Conservation (phyloP, 1,140 invertebrate genomes). For the Anoplophora glabripennis region DNA sequence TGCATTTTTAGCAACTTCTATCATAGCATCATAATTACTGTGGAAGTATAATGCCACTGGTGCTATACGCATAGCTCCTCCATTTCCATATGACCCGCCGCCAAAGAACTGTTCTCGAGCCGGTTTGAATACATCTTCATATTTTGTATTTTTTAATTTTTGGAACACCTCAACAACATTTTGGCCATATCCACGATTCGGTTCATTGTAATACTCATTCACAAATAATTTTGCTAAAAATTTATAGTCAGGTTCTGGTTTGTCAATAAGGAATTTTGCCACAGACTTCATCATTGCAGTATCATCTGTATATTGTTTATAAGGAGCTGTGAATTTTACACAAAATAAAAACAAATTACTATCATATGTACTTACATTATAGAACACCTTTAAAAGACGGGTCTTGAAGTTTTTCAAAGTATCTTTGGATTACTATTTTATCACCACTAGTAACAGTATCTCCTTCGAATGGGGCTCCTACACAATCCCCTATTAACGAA, state of each 20-base stretch:
- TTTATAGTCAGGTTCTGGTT: slow-evolving; percentile 55
- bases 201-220: slow-evolving; percentile 62
- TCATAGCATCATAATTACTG: slow-evolving; percentile 52
- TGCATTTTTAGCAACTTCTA: slow-evolving; percentile 53
- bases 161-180: slow-evolving; percentile 64
- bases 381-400: slow-evolving; percentile 55
- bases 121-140: slow-evolving; percentile 61
- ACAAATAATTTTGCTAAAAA: slow-evolving; percentile 66
- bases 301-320: slow-evolving; percentile 71
- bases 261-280: slow-evolving; percentile 62
- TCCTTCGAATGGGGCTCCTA: slow-evolving; percentile 69
- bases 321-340: slow-evolving; percentile 51
- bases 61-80: slow-evolving; percentile 72
- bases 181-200: slow-evolving; percentile 65
- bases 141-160: slow-evolving; percentile 58
- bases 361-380: no score
- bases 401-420: slow-evolving; percentile 60
- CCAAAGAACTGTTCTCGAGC: slow-evolving; percentile 71
- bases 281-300: slow-evolving; percentile 72
- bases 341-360: neutral
- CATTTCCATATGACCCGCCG: slow-evolving; percentile 74
- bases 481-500: slow-evolving; percentile 68
- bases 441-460: slow-evolving; percentile 51
- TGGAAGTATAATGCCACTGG: slow-evolving; percentile 67
- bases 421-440: slow-evolving; percentile 57